Evolutionary conservation across 2,797 vertebrate species (phyloP), one percentile per base, ranked within the genome.

Genomic region (Bovichtus variegatus): DNA sequence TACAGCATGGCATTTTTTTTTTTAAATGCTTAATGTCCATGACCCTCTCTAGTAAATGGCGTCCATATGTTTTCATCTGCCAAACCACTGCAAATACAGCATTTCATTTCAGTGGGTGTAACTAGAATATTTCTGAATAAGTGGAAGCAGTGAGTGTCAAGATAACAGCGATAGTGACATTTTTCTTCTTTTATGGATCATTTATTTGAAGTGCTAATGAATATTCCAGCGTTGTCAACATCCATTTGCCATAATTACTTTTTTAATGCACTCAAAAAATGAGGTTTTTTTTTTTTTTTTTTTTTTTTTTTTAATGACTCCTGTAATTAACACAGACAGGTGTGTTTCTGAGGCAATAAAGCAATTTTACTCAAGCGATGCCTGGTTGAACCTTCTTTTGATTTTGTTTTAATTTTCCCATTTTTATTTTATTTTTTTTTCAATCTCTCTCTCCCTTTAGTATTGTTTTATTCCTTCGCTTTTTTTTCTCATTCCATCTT

Each of bases 171-270:
- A 46, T 49, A 61, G 44, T 73, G 60, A 74, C 60, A 43, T 79
- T 84, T 84, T 51, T 31, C n/a, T n/a, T n/a, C n/a, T 31, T 31
- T 31, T 31, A 31, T 8, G 31, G 31, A 31, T 31, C 31, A 31
- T 31, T 31, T 31, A 31, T 8, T 31, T 31, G 31, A 31, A 31
- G 31, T 31, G 31, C 58, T 84, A 82, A 78, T 80, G 73, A 86
- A 76, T 23, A 13, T 18, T 46, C 51, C 36, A 11, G 41, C 2
- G 59, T 73, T 61, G 80, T 78, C 76, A 80, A 76, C 87, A 87
- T 90, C 58, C 64, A 85, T 87, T 86, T 86, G 50, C 76, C 59
- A 23, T 87, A 80, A 89, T 87, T 86, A 62, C 71, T 55, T 85
- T 58, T 74, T 79, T 49, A 73, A 34, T 75, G 59, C 68, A 38